A percentile compares a stretch with the other conserved stretches of the same genome.
Conservation (phyloP, 2,113 vertebrate genomes). For the Laterallus jamaicensis region DNA sequence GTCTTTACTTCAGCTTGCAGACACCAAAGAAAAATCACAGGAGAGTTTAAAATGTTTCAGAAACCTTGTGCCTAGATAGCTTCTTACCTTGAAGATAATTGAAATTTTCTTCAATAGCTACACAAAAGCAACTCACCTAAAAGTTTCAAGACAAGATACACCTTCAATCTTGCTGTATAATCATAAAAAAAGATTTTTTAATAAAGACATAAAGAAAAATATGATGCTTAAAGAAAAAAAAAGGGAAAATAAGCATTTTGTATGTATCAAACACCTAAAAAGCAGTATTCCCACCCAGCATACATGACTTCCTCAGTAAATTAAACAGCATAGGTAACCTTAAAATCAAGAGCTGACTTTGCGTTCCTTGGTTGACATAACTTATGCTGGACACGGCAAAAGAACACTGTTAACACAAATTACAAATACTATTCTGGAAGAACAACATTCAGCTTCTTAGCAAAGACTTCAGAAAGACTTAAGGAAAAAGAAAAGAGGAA, state of each 20-base stretch:
- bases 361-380: not conserved
- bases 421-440: not conserved
- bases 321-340: accelerated
- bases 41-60: not conserved
- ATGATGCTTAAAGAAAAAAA: not conserved
- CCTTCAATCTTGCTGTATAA: not conserved
- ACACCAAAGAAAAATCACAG: not conserved
- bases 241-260: not conserved
- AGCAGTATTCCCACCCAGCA: not conserved
- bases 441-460: not conserved
- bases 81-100: not conserved
- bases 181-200: not conserved
- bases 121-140: not conserved
- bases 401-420: not conserved
- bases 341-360: not conserved
- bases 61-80: not conserved
- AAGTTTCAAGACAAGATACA: not conserved
- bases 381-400: not conserved
- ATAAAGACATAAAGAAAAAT: not conserved
- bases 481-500: not conserved
- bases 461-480: not conserved
- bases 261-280: not conserved
- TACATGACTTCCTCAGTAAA: not conserved
- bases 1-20: not conserved
- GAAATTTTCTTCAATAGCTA: not conserved